These are phyloP conservation scores for Pseudopodoces humilis DNA, from an alignment of 2,113 vertebrate species.

Conservation along the genomic window DNA sequence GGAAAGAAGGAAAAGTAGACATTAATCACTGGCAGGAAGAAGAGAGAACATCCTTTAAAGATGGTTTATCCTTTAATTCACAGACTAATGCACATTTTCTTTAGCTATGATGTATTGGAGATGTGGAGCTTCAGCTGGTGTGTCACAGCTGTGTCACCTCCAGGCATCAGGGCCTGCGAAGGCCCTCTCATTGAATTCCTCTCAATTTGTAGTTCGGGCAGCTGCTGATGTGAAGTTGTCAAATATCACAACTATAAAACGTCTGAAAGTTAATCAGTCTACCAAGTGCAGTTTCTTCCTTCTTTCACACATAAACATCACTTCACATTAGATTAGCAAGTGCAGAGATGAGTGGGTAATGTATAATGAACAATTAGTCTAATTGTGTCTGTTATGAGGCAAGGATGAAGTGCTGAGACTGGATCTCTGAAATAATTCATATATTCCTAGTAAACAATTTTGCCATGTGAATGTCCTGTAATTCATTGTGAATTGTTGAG, in stretches of 20 bases:
- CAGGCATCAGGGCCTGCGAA: not conserved
- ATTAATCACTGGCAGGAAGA: not conserved
- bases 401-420: not conserved
- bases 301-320: not conserved
- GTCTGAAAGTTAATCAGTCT: not conserved
- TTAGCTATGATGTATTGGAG: not conserved
- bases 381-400: not conserved
- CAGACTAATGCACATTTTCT: not conserved
- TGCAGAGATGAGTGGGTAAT: not conserved
- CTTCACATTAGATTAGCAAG: not conserved
- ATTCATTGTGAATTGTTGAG: not conserved
- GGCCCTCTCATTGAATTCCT: not conserved
- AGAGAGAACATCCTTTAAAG: not conserved
- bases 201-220: not conserved
- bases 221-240: not conserved
- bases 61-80: not conserved
- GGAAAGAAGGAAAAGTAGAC: not conserved
- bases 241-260: not conserved
- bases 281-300: not conserved
- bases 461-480: not conserved
- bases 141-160: not conserved
- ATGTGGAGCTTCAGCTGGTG: not conserved
- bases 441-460: not conserved
- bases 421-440: conserved; percentile 8
- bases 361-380: conserved; percentile 13